Conservation (phyloP, 37 sponge, comb jelly and placozoan species). For the Trichoplax adhaerens region DNA sequence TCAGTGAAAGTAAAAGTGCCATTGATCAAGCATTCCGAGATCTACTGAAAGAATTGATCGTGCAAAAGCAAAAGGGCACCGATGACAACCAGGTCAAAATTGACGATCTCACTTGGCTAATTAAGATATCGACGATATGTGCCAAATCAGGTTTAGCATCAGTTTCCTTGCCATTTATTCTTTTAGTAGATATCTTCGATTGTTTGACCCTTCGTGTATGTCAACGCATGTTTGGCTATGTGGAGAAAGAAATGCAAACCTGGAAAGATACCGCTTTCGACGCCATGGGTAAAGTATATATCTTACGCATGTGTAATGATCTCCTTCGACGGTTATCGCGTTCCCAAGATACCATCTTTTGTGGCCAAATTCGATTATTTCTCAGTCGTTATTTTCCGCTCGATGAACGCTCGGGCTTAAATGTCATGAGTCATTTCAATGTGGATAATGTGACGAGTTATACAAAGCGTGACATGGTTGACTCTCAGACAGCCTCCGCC, state of each 20-base stretch:
- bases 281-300: slow-evolving; percentile 56
- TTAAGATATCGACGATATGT: too few relatives aligned
- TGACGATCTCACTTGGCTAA: too few relatives aligned
- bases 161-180: slow-evolving; percentile 67
- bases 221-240: slow-evolving; percentile 48
- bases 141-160: neutral
- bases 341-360: slow-evolving; percentile 88
- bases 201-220: slow-evolving; percentile 65
- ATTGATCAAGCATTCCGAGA: slow-evolving; percentile 80
- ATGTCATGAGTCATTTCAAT: slow-evolving; percentile 96
- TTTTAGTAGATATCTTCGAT: slow-evolving; percentile 70
- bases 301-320: slow-evolving; percentile 88
- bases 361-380: slow-evolving; percentile 92
- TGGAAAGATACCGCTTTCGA: slow-evolving; percentile 59
- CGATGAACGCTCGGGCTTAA: slow-evolving; percentile 67
- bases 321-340: slow-evolving; percentile 71
- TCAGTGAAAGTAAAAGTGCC: slow-evolving; percentile 45
- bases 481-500: slow-evolving; percentile 10
- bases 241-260: slow-evolving; percentile 37
- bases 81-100: too few relatives aligned
- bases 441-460: slow-evolving; percentile 83
- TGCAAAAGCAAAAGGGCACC: neutral
- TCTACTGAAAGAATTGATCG: slow-evolving; percentile 21
- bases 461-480: slow-evolving; percentile 19
- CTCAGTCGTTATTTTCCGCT: slow-evolving; percentile 89